Percentiles rank a stretch among this genome's conserved stretches.
Evolutionary conservation across 2,797 vertebrate species (phyloP).

Genomic region (Pyrocephalus nanus): DNA sequence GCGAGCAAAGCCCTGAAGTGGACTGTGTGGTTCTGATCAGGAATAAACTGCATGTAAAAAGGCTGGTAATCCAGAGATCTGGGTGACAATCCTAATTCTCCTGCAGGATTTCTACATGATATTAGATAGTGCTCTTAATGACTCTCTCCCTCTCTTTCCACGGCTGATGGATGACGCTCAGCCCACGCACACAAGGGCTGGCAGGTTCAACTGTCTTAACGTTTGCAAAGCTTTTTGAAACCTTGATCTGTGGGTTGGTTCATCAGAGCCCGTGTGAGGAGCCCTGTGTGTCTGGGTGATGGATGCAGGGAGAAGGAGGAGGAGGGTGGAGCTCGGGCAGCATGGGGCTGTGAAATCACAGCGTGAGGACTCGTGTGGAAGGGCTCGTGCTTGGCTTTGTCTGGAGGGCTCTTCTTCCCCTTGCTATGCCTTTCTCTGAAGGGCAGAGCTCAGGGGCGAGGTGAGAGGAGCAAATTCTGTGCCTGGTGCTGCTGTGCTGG

Average conservation of each 20-base stretch:
- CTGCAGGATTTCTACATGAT: neutral
- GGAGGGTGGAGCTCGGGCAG: neutral
- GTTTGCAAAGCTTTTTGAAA: neutral
- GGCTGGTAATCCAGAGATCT: neutral
- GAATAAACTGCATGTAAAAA: neutral
- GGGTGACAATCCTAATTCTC: conserved; percentile 1
- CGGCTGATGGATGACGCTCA: neutral
- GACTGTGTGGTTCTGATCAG: neutral
- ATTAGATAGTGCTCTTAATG: neutral
- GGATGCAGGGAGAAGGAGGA: neutral
- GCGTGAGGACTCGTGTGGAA: neutral
- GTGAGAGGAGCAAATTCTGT: neutral
- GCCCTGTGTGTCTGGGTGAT: rapidly evolving
- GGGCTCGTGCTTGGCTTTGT: neutral
- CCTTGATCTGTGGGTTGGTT: neutral
- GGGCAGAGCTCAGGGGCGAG: neutral
- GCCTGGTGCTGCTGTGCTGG: neutral
- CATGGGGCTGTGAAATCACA: neutral
- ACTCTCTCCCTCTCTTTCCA: neutral
- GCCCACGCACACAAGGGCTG: neutral
- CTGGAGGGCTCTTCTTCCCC: neutral
- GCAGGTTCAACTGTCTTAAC: neutral
- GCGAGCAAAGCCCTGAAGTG: neutral
- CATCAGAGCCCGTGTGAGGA: rapidly evolving
- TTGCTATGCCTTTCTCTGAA: neutral